Base-by-base conservation (phyloP, 2,113 vertebrate genomes). In the Prietella phreatophila region DNA sequence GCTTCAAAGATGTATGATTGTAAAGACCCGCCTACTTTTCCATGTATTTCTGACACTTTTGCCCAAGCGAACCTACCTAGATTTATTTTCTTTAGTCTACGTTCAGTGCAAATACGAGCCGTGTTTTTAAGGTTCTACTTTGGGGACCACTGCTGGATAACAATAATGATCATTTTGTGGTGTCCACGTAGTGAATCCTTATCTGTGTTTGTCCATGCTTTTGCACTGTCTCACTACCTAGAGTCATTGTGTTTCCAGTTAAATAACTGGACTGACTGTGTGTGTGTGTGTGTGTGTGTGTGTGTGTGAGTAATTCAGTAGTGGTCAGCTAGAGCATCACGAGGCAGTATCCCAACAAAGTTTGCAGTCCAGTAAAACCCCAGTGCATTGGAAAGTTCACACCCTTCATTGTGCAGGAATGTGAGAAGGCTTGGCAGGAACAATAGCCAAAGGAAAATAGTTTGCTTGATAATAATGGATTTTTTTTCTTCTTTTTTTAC, bases 361-460 rank as follows among this genome's bases (percentile, higher is more conserved):
- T 58, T 86, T 83, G 91, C 90, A 93, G 92, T 89, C 87, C 17
- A 89, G 92, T 89, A 73, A 89, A 90, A 90, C 63, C 19, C 65
- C 75, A 47, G 69, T 69, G 89, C 79, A 22, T 47, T 91, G 89
- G 73, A 79, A 25, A 87, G 53, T 82, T 91, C 69, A 86, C 84
- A 82, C 84, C 73, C 84, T 50, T 65, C 20, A 86, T 89, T 88
- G 86, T 87, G 53, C 71, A 27, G 63, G 56, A 86, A 91, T 88
- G 82, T 90, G 82, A 92, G 93, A 91, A 80, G 60, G 91, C 91
- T 90, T 88, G 90, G 87, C 90, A 53, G 86, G 89, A 92, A 91
- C 89, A 90, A 87, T 87, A 85, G 90, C 88, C 82, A 8, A 61
- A 83, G 82, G 82, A 42, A 88, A 87, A 86, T 75, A 42, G 19